Base-by-base conservation (phyloP, 2,113 vertebrate genomes). In the Phaethon lepturus region DNA sequence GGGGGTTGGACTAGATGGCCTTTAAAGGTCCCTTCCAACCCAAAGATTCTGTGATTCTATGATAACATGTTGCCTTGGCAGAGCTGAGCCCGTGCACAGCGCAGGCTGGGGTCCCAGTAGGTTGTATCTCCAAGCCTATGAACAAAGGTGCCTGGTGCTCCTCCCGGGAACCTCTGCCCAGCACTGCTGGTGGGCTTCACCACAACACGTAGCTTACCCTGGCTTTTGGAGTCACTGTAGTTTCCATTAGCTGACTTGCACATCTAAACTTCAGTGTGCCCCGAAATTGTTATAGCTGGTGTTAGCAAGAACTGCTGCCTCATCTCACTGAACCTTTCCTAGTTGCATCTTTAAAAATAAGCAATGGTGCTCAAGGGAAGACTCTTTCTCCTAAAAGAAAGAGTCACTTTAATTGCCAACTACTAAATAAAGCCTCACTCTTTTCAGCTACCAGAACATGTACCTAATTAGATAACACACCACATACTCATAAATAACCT, bases 11-110 rank as follows among this genome's bases (percentile, higher is more conserved):
- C 38, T 38, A 38, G 38, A 38, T 38, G 38, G 38, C 38, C 38
- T 38, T 38, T 38, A 38, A 38, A 38, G 38, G 38, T 38, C 38
- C 38, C 38, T 38, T 38, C 38, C 38, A 38, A 38, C 38, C 38
- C 38, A 38, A 38, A 38, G 38, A 38, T 38, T 38, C 38, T 38
- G 38, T 38, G 38, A 38, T 38, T 38, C 38, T 38, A 38, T 38
- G 38, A 38, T 8, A 38, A 38, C 38, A 38, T 38, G 38, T 38
- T 38, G 35, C 26, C 52, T 56, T 47, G 31, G 31, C 42, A 63
- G 66, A 56, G 13, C 50, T 64, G 76, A 58, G 33, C 11, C 23
- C 1, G 0, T 12, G 49, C 0, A 0, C 5, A 6, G 19, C 18
- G 33, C 28, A 49, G 42, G 26, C 38, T 45, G 23, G 9, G 29